Evolutionary conservation across 2,888 invertebrate species (phyloP), one percentile per base, ranked within the genome.

Genomic region (Mythimna lalbum): DNA sequence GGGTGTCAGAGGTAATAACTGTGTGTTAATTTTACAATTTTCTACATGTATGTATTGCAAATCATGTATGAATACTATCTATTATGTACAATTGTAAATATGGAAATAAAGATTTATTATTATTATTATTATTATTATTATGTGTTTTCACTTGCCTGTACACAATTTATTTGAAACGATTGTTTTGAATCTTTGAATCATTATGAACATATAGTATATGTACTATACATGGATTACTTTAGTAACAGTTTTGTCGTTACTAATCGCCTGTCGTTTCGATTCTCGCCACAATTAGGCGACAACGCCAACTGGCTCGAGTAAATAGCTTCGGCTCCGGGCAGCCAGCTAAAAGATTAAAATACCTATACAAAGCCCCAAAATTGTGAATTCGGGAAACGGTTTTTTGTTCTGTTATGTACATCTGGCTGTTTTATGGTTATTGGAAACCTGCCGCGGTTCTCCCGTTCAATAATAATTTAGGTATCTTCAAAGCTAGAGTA

Each of bases 281-380:
- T 50, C 53, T 49, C 21, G 57, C 39, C 49, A 62, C 65, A 63
- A 73, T 65, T 59, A 47, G 50, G 23, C 39, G 64, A 62, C 62
- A 78, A 72, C 55, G 23, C 33, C 33, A 47, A n/a, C 47, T 49
- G n/a, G 47, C 7, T n/a, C 47, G n/a, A n/a, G 47, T 9, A 2
- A 47, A 49, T 49, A n/a, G 47, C n/a, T 1, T 43, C 0, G n/a
- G 36, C 47, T 21, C 31, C 68, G 75, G 70, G 55, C 43, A 17
- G 12, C 36, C 21, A 12, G 36, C 69, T 69, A 21, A 60, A 59
- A 61, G 31, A 63, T 76, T 76, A 68, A 74, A 75, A 50, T 23
- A 36, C 14, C 50, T 47, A 73, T 50, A 36, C 14, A 75, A 56
- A 39, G n/a, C 7, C 31, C 55, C 21, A 61, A 72, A 59, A 52